These are phyloP conservation scores for Enhydra lutris DNA, from an alignment of 2,113 vertebrate genomes.

Conservation along the genomic window DNA sequence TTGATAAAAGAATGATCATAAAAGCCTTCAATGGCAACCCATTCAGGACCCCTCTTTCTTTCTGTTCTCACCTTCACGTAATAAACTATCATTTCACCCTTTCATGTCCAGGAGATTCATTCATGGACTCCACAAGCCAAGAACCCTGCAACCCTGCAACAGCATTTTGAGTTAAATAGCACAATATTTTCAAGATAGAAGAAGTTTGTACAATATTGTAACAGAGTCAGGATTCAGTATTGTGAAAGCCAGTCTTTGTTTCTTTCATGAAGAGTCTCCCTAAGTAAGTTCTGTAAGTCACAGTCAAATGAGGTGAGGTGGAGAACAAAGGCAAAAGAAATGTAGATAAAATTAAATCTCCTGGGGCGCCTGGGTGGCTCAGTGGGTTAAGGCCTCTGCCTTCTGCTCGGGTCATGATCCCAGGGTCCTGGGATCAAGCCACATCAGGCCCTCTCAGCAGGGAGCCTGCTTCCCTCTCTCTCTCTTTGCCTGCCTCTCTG, in stretches of 20 bases:
- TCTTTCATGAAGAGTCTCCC: not conserved
- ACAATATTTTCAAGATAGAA: not conserved
- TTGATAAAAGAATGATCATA: not conserved
- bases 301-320: not conserved
- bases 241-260: not conserved
- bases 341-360: not conserved
- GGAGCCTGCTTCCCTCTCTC: too few relatives aligned
- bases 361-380: not conserved
- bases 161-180: not conserved
- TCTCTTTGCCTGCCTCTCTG: too few relatives aligned
- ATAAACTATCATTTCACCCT: not conserved
- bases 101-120: not conserved
- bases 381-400: too few relatives aligned
- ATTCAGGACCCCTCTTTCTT: not conserved
- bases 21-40: not conserved
- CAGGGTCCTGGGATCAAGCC: too few relatives aligned
- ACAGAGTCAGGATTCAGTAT: not conserved
- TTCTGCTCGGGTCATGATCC: too few relatives aligned
- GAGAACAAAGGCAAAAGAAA: not conserved
- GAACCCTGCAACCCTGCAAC: not conserved
- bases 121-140: not conserved
- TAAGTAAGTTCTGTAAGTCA: not conserved
- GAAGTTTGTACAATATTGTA: not conserved
- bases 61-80: not conserved
- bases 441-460: too few relatives aligned